Percentiles rank a stretch among this genome's conserved stretches.
These are phyloP conservation scores for Drosophila navojoa DNA, from an alignment of 1,140 invertebrate species.

Conservation along the genomic window DNA sequence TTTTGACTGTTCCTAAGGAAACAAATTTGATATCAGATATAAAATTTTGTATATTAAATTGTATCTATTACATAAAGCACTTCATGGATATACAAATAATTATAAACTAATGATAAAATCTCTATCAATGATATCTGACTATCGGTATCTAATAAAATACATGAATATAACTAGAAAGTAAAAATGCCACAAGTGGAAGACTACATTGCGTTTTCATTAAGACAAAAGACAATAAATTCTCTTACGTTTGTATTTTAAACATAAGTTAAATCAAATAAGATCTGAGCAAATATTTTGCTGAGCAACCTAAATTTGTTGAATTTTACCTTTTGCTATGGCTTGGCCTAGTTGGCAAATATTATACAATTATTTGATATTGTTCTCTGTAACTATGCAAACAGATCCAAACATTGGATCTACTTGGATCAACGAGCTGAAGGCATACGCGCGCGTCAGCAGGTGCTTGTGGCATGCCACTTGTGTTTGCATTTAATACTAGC, in stretches of 20 bases:
- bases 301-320: conserved; percentile 54
- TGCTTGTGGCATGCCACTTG: conserved; percentile 58
- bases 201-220: background rate
- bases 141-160: no score
- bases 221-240: no score
- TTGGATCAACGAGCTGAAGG: conserved; percentile 12
- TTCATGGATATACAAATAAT: no score
- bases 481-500: conserved; percentile 62
- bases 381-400: conserved; percentile 67
- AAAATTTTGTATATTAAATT: no score
- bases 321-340: background rate
- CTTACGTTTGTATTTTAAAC: conserved; percentile 8
- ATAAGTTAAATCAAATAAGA: conserved; percentile 11
- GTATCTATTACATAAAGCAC: no score
- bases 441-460: conserved; percentile 49
- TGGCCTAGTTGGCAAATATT: conserved; percentile 47
- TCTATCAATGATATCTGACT: no score
- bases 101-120: no score
- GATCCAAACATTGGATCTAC: conserved; percentile 49
- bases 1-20: no score
- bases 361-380: conserved; percentile 64
- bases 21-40: no score
- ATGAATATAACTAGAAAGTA: no score
- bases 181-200: no score
- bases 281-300: conserved; percentile 45